Evolutionary conservation across 2,113 vertebrate species (phyloP), one percentile per base, ranked within the genome.

Genomic region (Ariopsis seemanni): DNA sequence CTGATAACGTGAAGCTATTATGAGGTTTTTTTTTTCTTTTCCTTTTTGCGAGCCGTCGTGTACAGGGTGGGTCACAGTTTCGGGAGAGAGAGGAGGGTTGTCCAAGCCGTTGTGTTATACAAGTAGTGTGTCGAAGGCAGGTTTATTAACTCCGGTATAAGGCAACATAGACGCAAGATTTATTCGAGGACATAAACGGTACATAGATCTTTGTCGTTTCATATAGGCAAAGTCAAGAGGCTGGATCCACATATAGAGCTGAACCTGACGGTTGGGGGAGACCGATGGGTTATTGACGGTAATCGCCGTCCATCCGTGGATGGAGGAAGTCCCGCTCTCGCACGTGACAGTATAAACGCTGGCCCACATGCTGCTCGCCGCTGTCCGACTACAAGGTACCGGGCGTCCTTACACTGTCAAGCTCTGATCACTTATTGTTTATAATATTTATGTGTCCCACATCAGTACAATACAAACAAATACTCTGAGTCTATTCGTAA

Each of bases 251-350:
- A 82, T 69, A 58, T 30, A 72, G 48, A 83, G 17, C 27, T 30
- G 71, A 48, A 48, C 1, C 25, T 30, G 30, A 2, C 1, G 52
- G 27, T 34, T 20, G 65, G 60, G 15, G 55, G 12, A 62, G 4
- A 63, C 14, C n/a, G 30, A 42, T 67, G 58, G 15, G 20, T 86
- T 42, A 83, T 7, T 50, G 84, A 67, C 25, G 55, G 63, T 72
- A 62, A 78, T 50, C 82, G 52, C 62, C 25, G 81, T 69, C 48
- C 52, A 62, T 84, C 74, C 10, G 83, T 72, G 84, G 89, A 86
- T 72, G 42, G 83, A 48, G 42, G 52, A 3, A 17, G 42, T 1
- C 9, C n/a, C 18, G 69, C 80, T 8, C 62, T 62, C 20, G 7
- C n/a, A 0, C 50, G 7, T 78, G 50, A 83, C 50, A 72, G 53